phyloP scores from a whole-genome alignment of 2,888 invertebrate genomes.

The Plusia festucae region DNA sequence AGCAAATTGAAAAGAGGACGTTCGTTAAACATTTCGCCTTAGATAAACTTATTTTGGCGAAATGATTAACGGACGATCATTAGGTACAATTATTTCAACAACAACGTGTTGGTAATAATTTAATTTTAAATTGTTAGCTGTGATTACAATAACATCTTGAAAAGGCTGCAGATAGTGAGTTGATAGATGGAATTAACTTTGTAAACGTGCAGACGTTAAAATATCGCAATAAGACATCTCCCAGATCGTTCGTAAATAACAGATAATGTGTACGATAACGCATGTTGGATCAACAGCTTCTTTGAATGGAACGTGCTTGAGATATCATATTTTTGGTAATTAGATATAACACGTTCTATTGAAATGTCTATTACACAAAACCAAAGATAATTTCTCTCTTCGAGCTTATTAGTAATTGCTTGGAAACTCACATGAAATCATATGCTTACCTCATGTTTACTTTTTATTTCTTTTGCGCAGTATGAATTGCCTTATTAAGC shows the following conservation, averaged over 20 bases:
- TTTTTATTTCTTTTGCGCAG: constrained; percentile 19
- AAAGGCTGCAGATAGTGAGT: constrained; percentile 46
- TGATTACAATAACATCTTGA: constrained; percentile 51
- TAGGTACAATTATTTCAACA: constrained; percentile 42
- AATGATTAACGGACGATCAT: constrained; percentile 41
- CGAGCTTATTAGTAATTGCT: constrained; percentile 16
- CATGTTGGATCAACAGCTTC: constrained; percentile 54
- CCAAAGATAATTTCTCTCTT: constrained; percentile 24
- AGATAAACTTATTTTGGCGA: constrained; percentile 37
- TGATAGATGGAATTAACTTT: constrained; percentile 27
- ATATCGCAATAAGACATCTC: constrained; percentile 22
- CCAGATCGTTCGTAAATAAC: constrained; percentile 14
- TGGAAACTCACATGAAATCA: constrained; percentile 46
- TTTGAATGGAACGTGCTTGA: constrained; percentile 57
- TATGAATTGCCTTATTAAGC: constrained; percentile 5
- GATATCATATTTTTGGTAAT: constrained; percentile 63
- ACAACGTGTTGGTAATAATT: constrained; percentile 50
- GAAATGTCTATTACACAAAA: constrained; percentile 27
- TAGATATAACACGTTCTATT: constrained; percentile 68
- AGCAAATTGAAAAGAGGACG: constrained; percentile 49
- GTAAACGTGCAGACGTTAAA: constrained; percentile 18
- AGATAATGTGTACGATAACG: constrained; percentile 59
- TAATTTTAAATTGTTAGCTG: constrained; percentile 50
- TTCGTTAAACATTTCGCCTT: constrained; percentile 9
- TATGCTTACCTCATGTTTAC: constrained; percentile 39